A percentile compares a stretch with the other conserved stretches of the same genome.
Evolutionary conservation across 2,797 vertebrate genomes (phyloP).

Genomic region (Octomys mimax): DNA sequence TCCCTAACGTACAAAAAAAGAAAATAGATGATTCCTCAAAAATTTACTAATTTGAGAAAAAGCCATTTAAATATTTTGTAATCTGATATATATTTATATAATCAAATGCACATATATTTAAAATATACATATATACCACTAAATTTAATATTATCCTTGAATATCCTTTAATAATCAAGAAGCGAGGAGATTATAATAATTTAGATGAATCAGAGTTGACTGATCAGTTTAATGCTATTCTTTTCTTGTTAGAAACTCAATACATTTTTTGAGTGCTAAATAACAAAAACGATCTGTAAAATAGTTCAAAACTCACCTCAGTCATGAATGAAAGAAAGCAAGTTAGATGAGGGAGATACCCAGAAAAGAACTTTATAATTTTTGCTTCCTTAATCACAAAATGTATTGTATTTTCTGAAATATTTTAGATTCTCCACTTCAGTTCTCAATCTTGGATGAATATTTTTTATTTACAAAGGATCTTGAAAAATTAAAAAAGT

Average conservation of each 20-base stretch:
- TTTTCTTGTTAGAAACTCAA: slow-evolving; percentile 41
- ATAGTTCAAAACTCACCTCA: slow-evolving; percentile 48
- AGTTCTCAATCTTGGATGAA: background rate
- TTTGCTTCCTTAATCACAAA: background rate
- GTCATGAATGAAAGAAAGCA: background rate
- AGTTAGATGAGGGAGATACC: background rate
- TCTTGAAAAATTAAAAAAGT: background rate
- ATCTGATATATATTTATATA: background rate
- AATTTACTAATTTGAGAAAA: slow-evolving; percentile 34
- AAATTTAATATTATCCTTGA: slow-evolving; percentile 58
- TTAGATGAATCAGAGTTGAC: slow-evolving; percentile 5
- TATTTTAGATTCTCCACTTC: background rate
- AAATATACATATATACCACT: slow-evolving; percentile 38
- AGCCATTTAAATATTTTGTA: slow-evolving; percentile 32
- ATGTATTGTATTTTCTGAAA: background rate
- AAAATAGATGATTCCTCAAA: slow-evolving; percentile 30
- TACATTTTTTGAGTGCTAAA: slow-evolving; percentile 18
- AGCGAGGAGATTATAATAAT: slow-evolving; percentile 53
- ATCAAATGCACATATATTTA: slow-evolving; percentile 37
- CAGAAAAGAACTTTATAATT: background rate
- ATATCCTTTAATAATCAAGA: slow-evolving; percentile 63
- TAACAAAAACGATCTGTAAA: slow-evolving; percentile 34
- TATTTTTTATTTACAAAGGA: slow-evolving; percentile 4
- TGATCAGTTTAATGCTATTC: slow-evolving; percentile 59
- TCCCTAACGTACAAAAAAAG: too few relatives aligned